A percentile compares a stretch with the other conserved stretches of the same genome.
phyloP scores from a whole-genome alignment of 2,113 vertebrate species.

The Scomber japonicus region DNA sequence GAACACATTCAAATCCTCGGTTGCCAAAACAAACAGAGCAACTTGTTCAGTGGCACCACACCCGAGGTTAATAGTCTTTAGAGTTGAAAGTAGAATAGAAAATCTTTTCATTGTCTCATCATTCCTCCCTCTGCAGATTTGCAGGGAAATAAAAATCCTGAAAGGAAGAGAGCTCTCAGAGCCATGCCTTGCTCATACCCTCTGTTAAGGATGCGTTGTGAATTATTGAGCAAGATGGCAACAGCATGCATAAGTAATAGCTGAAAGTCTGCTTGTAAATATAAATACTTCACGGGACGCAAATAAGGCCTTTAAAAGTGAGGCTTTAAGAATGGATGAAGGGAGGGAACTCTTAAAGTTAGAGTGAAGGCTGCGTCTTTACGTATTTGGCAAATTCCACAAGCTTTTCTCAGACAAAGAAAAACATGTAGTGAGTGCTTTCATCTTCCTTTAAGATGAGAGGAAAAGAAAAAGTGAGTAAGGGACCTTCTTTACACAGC shows the following conservation, averaged over 20 bases:
- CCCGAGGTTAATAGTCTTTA: slow-evolving; percentile 14
- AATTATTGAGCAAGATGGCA: slow-evolving; percentile 83
- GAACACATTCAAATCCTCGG: background rate
- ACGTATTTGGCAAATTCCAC: slow-evolving; percentile 19
- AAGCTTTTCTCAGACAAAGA: slow-evolving; percentile 38
- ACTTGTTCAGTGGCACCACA: slow-evolving; percentile 25
- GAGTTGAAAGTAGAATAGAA: slow-evolving; percentile 36
- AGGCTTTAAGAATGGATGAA: slow-evolving; percentile 83
- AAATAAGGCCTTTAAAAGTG: slow-evolving; percentile 82
- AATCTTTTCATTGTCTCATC: slow-evolving; percentile 27
- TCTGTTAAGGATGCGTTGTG: slow-evolving; percentile 66
- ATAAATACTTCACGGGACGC: slow-evolving; percentile 83
- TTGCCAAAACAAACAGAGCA: slow-evolving; percentile 31
- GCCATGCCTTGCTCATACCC: slow-evolving; percentile 58
- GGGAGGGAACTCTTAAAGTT: slow-evolving; percentile 37
- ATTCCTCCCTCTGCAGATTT: slow-evolving; percentile 28
- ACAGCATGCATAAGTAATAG: slow-evolving; percentile 82
- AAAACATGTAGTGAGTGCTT: background rate
- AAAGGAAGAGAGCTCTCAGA: slow-evolving; percentile 50
- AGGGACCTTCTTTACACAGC: background rate
- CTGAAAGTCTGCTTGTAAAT: slow-evolving; percentile 82
- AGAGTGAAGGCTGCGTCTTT: slow-evolving; percentile 38
- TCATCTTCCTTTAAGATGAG: slow-evolving; percentile 25
- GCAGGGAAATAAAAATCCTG: slow-evolving; percentile 40
- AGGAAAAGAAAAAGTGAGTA: background rate